A percentile compares a stretch with the other conserved stretches of the same genome.
Evolutionary conservation across 2,888 invertebrate species (phyloP).

Genomic region (Epinotia nisella): DNA sequence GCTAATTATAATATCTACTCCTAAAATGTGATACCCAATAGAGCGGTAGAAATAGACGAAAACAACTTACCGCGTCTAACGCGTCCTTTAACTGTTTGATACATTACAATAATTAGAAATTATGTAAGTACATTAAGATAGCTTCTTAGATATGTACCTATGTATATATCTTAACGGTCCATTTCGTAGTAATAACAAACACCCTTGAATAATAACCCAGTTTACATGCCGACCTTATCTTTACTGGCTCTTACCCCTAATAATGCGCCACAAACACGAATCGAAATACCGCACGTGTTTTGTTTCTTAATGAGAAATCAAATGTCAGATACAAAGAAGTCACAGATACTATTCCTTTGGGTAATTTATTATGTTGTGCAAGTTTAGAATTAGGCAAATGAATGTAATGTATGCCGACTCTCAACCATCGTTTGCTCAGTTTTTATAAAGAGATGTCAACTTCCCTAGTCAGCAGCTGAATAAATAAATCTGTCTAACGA

Average conservation of each 20-base stretch:
- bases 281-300: slow-evolving; percentile 33
- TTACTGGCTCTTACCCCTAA: slow-evolving; percentile 35
- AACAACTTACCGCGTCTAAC: slow-evolving; percentile 19
- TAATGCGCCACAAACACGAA: slow-evolving; percentile 33
- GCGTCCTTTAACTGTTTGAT: slow-evolving; percentile 4
- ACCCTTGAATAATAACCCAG: slow-evolving; percentile 10
- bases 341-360: background rate
- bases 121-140: slow-evolving; percentile 10
- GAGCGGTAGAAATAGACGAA: slow-evolving; percentile 9
- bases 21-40: background rate
- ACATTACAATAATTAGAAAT: slow-evolving; percentile 26
- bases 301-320: slow-evolving; percentile 19
- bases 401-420: background rate
- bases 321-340: slow-evolving; percentile 3
- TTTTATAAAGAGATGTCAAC: background rate
- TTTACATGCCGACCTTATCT: slow-evolving; percentile 19
- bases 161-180: slow-evolving; percentile 3
- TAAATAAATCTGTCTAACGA: background rate
- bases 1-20: background rate
- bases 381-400: background rate
- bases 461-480: slow-evolving; percentile 8
- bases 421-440: background rate
- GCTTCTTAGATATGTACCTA: slow-evolving; percentile 7
- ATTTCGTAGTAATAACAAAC: slow-evolving; percentile 12
- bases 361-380: slow-evolving; percentile 8